These are phyloP conservation scores for Nettapus auritus DNA, from an alignment of 2,113 vertebrate species.

Conservation along the genomic window DNA sequence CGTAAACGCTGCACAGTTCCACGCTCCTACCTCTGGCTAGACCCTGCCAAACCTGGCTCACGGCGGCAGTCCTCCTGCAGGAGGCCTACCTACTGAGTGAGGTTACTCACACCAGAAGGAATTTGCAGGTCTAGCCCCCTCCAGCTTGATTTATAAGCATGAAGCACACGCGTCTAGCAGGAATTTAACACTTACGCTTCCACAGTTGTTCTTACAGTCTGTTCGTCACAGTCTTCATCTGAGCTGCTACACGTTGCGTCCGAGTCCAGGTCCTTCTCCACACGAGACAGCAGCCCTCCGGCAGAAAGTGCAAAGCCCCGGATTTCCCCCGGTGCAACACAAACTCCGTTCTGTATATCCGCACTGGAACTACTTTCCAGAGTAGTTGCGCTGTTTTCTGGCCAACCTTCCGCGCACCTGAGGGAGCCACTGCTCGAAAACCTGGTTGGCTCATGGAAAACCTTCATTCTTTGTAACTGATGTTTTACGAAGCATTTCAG, in stretches of 20 bases:
- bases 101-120: background rate
- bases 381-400: background rate
- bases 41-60: background rate
- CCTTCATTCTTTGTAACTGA: constrained; percentile 68
- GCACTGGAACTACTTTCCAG: constrained; percentile 31
- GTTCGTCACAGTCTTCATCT: constrained; percentile 84
- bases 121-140: constrained; percentile 3
- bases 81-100: background rate
- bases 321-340: constrained; percentile 73
- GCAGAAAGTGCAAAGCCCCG: constrained; percentile 78
- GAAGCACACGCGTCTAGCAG: constrained; percentile 44
- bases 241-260: constrained; percentile 94
- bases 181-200: constrained; percentile 85
- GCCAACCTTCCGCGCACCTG: constrained; percentile 64
- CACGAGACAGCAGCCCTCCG: constrained; percentile 78
- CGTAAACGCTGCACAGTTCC: background rate
- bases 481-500: constrained; percentile 82
- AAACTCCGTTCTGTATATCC: constrained; percentile 44
- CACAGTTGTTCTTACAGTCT: constrained; percentile 60
- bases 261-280: constrained; percentile 88
- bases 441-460: constrained; percentile 52
- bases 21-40: background rate
- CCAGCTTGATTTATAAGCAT: background rate
- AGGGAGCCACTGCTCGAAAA: constrained; percentile 53
- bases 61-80: background rate